Percentiles rank a stretch among this genome's conserved stretches.
phyloP scores from a whole-genome alignment of 2,113 vertebrate species.

The Oreotrochilus melanogaster region DNA sequence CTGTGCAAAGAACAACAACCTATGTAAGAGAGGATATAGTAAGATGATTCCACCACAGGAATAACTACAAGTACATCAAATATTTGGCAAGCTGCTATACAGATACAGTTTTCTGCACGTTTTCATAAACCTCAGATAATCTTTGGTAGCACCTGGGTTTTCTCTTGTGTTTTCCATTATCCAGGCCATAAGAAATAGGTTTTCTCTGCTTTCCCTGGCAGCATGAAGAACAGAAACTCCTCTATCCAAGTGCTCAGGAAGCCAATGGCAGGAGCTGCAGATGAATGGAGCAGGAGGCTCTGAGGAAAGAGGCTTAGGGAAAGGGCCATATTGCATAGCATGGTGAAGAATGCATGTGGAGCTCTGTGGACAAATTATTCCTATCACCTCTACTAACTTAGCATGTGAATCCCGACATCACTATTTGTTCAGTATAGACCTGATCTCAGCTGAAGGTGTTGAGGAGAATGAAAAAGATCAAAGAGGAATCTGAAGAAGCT shows the following conservation, averaged over 20 bases:
- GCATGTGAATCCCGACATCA: background rate
- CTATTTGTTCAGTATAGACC: background rate
- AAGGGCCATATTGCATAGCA: accelerated
- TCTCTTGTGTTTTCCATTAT: background rate
- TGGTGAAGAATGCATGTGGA: background rate
- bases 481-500: background rate
- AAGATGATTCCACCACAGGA: background rate
- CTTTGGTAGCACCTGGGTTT: background rate
- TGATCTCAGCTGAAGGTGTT: background rate
- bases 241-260: background rate
- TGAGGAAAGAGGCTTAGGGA: background rate
- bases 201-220: background rate
- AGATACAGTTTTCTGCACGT: background rate
- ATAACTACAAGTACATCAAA: background rate
- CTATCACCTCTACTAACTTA: background rate
- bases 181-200: background rate
- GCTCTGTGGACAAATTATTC: background rate
- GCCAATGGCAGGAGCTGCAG: background rate
- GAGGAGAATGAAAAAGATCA: background rate
- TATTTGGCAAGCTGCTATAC: background rate
- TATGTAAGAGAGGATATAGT: background rate
- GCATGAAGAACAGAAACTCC: background rate
- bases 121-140: constrained; percentile 4
- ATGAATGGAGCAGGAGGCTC: background rate
- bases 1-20: background rate